Evolutionary conservation across 2,797 vertebrate species (phyloP).

Genomic region (Philypnodon macrostomus): DNA sequence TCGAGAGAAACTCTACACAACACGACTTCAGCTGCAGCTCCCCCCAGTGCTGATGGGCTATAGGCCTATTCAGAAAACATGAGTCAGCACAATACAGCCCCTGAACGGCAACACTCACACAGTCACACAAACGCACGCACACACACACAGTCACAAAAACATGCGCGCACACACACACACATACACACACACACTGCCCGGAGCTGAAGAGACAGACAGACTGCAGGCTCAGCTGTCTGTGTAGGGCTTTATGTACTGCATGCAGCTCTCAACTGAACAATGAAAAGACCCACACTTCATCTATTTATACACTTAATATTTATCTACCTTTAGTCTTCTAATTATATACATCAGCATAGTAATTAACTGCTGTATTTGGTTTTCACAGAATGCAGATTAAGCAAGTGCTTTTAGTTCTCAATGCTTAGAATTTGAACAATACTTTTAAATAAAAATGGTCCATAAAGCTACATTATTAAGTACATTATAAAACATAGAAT

Average conservation of each 20-base stretch:
- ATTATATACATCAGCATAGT: background rate
- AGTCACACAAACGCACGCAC: slow-evolving; percentile 10
- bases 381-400: no score
- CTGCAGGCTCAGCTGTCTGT: slow-evolving; percentile 70
- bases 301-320: background rate
- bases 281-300: slow-evolving; percentile 21
- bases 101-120: slow-evolving; percentile 25
- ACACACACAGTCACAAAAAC: slow-evolving; percentile 26
- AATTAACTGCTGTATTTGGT: background rate
- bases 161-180: slow-evolving; percentile 21
- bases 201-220: slow-evolving; percentile 58
- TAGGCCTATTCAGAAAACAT: slow-evolving; percentile 31
- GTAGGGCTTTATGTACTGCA: slow-evolving; percentile 49
- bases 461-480: no score
- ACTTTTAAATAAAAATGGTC: no score
- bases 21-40: slow-evolving; percentile 21
- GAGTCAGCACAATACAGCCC: slow-evolving; percentile 14
- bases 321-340: background rate
- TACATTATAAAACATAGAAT: no score
- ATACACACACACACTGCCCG: slow-evolving; percentile 15
- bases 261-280: slow-evolving; percentile 50
- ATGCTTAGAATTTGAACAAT: no score
- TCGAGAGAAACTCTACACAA: slow-evolving; percentile 23
- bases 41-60: slow-evolving; percentile 17
- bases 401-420: no score